Evolutionary conservation across 2,888 invertebrate species (phyloP), one percentile per base, ranked within the genome.

Genomic region (Beris morrisii): DNA sequence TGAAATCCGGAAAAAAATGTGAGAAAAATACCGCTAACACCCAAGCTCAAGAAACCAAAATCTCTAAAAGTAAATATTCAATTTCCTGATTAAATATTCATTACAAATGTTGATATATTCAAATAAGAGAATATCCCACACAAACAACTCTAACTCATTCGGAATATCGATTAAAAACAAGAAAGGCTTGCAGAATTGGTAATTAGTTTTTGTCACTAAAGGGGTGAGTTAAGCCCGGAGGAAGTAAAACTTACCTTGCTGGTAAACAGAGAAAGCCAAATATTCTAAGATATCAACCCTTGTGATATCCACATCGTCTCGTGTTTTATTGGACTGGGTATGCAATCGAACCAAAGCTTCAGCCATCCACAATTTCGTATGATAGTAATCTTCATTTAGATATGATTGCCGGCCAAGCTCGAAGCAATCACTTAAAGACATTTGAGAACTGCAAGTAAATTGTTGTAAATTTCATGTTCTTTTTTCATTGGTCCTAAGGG

Each of bases 331-430:
- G 13, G 85, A 83, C 74, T 91, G 90, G 70, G 86, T 85, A 61
- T 87, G 85, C 71, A 89, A 84, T 70, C 92, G 87, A 50, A 85
- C 82, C 75, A 95, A 85, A 0, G 98, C 93, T 80, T 96, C 95
- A 71, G 87, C 86, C 97, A 98, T 97, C 99, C 98, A 99, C 55
- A 92, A 83, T 1, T 93, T 86, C 0, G 96, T 93, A 78, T 98
- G 97, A 74, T 91, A 92, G 79, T 88, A 94, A 81, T 99, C 97
- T 32, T 90, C 91, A 73, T 91, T 90, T 75, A 93, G 93, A 83
- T 98, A 99, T 4, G 95, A 88, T 72, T 94, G 91, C 50, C 95
- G 86, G 1, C 97, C 98, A 61, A 99, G 84, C 82, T 98, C 97
- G 82, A 93, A 98, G 76, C 97, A 97, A 80, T 98, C 98, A 65